Evolutionary conservation across 2,888 invertebrate genomes (phyloP), one percentile per base, ranked within the genome.

Genomic region (Arrhopalites spinosus): DNA sequence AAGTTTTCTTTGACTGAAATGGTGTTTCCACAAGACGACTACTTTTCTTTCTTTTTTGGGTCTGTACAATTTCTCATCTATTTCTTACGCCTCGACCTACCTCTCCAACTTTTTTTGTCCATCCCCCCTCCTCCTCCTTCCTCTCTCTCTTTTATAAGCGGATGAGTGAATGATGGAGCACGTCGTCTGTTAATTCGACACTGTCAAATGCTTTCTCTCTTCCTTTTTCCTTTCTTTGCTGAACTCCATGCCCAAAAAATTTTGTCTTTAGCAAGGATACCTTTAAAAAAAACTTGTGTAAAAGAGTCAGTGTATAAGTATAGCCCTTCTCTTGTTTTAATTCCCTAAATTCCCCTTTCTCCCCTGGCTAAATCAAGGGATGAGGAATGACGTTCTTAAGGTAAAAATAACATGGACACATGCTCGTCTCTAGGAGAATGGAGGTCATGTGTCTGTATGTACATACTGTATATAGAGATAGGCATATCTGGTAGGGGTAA

Each of bases 1-100:
- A 79, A 79, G 75, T 78, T 77, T 76, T 76, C 74, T 67, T 25
- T 25, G 13, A 59, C 25, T 56, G n/a, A n/a, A n/a, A n/a, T n/a
- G 36, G 64, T 70, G 23, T 66, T 59, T 25, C 56, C 36, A n/a
- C 64, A 25, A 29, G 30, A 29, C 64, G n/a, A 23, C 47, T 36
- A 61, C 29, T 47, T 63, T 63, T 43, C 50, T 67, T 27, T 47
- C 69, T 53, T 75, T 25, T 27, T 23, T 15, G n/a, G 61, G 11
- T 1, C 13, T 13, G 25, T 23, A 61, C 23, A 27, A 13, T 23
- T n/a, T n/a, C 47, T 15, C 15, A 11, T 47, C 47, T 56, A 3
- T 56, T 56, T 56, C 7, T 15, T 15, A n/a, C 15, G 3, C 15
- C 23, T 56, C 23, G 20, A 56, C 23, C 56, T 56, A 20, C 56